These are phyloP conservation scores for Trachops cirrhosus DNA, from an alignment of 2,797 vertebrate genomes.

Conservation along the genomic window DNA sequence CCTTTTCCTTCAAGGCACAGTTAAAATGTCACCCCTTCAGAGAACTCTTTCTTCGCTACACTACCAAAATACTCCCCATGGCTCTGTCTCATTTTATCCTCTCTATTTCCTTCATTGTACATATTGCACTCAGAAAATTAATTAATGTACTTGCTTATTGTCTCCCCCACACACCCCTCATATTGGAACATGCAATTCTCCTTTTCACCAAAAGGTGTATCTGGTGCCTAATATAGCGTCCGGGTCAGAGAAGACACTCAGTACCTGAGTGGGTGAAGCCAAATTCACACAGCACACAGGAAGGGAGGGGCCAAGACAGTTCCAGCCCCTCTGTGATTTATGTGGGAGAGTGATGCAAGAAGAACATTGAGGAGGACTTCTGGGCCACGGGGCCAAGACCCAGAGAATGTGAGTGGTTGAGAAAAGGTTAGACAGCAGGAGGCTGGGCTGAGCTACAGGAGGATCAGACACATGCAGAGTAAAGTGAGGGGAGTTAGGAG, in stretches of 20 bases:
- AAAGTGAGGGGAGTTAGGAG: background rate
- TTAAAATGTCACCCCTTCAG: background rate
- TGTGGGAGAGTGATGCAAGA: background rate
- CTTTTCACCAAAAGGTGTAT: background rate
- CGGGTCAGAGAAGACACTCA: background rate
- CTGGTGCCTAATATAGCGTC: background rate
- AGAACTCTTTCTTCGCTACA: background rate
- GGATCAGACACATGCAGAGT: background rate
- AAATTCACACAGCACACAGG: background rate
- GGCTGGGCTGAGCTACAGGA: background rate
- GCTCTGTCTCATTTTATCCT: background rate
- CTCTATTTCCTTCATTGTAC: background rate
- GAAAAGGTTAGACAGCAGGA: background rate
- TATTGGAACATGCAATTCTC: background rate
- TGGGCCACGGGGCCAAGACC: background rate
- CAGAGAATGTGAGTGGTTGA: background rate
- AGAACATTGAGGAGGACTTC: background rate
- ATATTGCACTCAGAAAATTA: background rate
- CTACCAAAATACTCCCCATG: background rate
- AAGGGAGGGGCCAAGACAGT: background rate
- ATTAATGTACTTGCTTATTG: background rate
- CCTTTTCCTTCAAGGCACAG: background rate
- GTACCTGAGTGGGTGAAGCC: background rate
- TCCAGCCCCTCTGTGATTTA: background rate
- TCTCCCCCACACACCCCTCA: background rate